phyloP scores from a whole-genome alignment of 2,888 invertebrate species.

The Plebejus melissa region DNA sequence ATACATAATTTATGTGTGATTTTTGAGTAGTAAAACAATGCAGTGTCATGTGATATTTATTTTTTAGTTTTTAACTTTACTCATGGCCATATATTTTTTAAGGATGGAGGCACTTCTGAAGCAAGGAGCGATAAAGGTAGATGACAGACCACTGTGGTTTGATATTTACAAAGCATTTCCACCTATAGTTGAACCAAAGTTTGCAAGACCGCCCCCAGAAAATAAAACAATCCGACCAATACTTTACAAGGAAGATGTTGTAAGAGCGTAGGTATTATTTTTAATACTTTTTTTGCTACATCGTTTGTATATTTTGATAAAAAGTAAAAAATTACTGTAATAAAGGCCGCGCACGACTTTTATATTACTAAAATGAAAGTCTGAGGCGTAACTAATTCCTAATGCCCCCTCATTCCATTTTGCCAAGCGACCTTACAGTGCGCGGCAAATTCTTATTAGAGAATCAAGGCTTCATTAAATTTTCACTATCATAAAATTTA shows the following conservation, averaged over 20 bases:
- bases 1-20: neutral
- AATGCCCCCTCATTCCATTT: too few species aligned
- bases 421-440: too few species aligned
- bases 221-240: conserved; percentile 81
- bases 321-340: too few species aligned
- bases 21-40: neutral
- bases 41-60: neutral
- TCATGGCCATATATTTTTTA: conserved; percentile 40
- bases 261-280: conserved; percentile 86
- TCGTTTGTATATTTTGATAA: too few species aligned
- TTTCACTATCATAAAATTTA: neutral
- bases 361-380: too few species aligned
- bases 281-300: neutral
- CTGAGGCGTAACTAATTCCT: too few species aligned
- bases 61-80: neutral
- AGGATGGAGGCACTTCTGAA: conserved; percentile 89
- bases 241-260: conserved; percentile 89
- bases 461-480: too few species aligned
- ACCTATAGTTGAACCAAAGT: conserved; percentile 89
- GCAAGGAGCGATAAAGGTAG: conserved; percentile 87
- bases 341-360: too few species aligned
- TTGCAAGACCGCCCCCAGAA: conserved; percentile 82
- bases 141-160: conserved; percentile 95
- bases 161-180: conserved; percentile 95
- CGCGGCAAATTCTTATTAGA: too few species aligned